Conservation (phyloP, 2,113 vertebrate genomes). For the Dicaeum eximium region DNA sequence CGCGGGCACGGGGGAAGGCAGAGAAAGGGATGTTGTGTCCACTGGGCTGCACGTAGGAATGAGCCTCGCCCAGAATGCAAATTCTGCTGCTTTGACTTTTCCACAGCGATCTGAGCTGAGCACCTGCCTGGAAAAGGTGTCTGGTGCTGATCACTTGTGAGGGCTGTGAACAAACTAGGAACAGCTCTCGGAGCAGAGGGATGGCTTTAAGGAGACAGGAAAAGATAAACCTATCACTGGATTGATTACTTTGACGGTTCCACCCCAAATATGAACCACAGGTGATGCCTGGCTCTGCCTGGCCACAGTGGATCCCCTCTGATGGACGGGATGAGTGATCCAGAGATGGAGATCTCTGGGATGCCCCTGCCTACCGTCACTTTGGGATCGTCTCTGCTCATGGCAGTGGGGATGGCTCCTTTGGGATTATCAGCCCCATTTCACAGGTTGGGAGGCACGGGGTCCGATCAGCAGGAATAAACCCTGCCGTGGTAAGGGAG, state of each 20-base stretch:
- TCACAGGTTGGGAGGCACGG: background rate
- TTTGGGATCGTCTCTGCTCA: background rate
- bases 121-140: background rate
- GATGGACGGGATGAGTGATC: background rate
- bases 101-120: background rate
- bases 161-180: background rate
- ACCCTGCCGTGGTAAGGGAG: rapidly evolving
- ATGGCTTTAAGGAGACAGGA: background rate
- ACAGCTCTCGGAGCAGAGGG: background rate
- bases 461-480: background rate
- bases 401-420: background rate
- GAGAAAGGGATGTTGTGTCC: background rate
- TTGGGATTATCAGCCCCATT: background rate
- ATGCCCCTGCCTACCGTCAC: background rate
- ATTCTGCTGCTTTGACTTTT: background rate
- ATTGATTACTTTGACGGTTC: background rate
- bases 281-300: background rate
- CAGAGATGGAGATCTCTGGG: background rate
- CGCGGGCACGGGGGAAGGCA: background rate
- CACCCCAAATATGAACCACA: background rate
- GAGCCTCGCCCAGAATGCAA: background rate
- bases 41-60: background rate
- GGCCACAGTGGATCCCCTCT: background rate
- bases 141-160: background rate
- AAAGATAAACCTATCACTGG: too few species aligned